Evolutionary conservation across 2,113 vertebrate genomes (phyloP).

Genomic region (Dermatemys mawii): DNA sequence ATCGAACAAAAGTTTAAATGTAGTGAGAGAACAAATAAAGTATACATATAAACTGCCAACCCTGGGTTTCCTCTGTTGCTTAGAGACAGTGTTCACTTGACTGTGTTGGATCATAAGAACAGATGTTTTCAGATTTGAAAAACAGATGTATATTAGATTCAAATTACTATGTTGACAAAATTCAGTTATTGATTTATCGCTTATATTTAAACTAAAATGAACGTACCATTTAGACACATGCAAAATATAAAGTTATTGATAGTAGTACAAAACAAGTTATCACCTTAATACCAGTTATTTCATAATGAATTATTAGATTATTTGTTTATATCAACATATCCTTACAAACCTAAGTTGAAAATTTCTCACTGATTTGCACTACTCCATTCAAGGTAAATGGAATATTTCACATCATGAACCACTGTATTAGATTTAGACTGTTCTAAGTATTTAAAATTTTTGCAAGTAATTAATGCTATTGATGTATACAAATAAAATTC

Average conservation of each 20-base stretch:
- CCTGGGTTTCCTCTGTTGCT: not conserved
- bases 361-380: not conserved
- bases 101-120: no score
- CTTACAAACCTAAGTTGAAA: not conserved
- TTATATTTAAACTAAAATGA: not conserved
- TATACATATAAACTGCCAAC: not conserved
- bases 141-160: not conserved
- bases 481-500: not conserved
- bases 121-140: not conserved
- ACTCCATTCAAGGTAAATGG: not conserved
- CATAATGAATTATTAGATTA: not conserved
- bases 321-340: not conserved
- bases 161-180: not conserved
- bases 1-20: not conserved
- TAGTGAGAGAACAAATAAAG: not conserved
- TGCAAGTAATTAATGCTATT: not conserved
- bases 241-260: not conserved
- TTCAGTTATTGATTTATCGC: not conserved
- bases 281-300: accelerated
- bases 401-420: not conserved
- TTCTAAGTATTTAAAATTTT: not conserved
- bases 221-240: not conserved
- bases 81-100: no score
- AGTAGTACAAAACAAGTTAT: not conserved
- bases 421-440: not conserved